Evolutionary conservation across 2,888 invertebrate genomes (phyloP), one percentile per base, ranked within the genome.

Genomic region (Stenoptilia bipunctidactyla): DNA sequence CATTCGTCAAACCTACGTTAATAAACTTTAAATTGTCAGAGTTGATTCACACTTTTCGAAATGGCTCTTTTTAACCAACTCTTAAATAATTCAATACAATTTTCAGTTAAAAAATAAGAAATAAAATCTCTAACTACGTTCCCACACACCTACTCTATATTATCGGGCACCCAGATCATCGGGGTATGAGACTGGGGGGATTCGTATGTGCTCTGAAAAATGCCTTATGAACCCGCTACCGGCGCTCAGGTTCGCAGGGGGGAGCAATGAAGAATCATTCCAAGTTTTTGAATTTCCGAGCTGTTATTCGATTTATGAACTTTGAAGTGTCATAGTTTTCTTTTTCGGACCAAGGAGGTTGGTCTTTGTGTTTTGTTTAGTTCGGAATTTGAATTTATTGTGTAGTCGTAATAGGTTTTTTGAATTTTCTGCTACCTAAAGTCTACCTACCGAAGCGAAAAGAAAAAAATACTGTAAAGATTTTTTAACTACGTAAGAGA

Each of bases 161-260:
- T 56, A 72, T 72, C 69, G 69, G 59, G 68, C 56, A 66, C 66
- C 64, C 74, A 76, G 77, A 77, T 79, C 79, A 65, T 52, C 45
- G 53, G 58, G 52, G 57, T 52, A 52, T 52, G 57, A 55, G 44
- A 45, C 47, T 45, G 56, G 52, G 50, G 53, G 41, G 42, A 53
- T 66, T 60, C 75, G 72, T 73, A 67, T 77, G 67, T 79, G 79
- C 76, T 76, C 75, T 76, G 77, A 82, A 82, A 82, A 82, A 82
- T 82, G 77, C 82, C 80, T 79, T 77, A 75, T 76, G 77, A 77
- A 72, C 72, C 70, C 52, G 49, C 53, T 52, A 51, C 56, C 52
- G 51, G 52, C 43, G 48, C 41, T 48, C 50, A 52, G 48, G 58
- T 59, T 57, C n/a, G n/a, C 6, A n/a, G 6, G 30, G 30, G 30